phyloP scores from a whole-genome alignment of 2,113 vertebrate species.

The Daphoenositta chrysoptera region DNA sequence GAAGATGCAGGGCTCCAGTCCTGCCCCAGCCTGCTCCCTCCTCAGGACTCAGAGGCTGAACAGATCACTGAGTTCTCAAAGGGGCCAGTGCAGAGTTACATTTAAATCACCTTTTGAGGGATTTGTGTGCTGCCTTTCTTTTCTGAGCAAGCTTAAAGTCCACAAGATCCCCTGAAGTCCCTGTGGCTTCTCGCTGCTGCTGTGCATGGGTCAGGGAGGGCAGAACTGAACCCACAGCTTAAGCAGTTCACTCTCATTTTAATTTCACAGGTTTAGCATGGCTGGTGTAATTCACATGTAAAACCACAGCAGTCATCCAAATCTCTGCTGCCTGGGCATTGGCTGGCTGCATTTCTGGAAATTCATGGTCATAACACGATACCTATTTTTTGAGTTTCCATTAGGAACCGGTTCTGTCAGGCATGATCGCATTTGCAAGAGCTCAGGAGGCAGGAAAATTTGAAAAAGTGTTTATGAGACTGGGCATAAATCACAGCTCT shows the following conservation, averaged over 20 bases:
- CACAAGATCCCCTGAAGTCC: not conserved
- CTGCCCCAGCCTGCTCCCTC: not conserved
- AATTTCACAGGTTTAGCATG: slow-evolving; percentile 1
- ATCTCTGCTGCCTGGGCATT: slow-evolving; percentile 24
- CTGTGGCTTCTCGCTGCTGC: not conserved
- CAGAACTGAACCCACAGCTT: not conserved
- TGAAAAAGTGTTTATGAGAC: slow-evolving; percentile 37
- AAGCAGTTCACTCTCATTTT: slow-evolving; percentile 2
- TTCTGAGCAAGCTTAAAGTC: not conserved
- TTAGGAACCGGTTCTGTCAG: slow-evolving; percentile 43
- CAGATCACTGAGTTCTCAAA: not conserved
- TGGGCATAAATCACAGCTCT: slow-evolving; percentile 7
- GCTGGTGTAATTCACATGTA: not conserved
- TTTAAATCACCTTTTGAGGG: not conserved
- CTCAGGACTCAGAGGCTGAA: not conserved
- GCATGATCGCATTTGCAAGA: not conserved
- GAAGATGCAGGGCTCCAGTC: not conserved
- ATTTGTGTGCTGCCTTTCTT: not conserved
- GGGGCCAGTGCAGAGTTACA: not conserved
- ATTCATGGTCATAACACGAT: slow-evolving; percentile 24
- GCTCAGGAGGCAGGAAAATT: slow-evolving; percentile 51
- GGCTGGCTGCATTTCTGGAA: slow-evolving; percentile 59
- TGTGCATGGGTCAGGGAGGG: not conserved
- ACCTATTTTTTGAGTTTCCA: slow-evolving; percentile 55
- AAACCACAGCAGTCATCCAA: slow-evolving; percentile 30